These are phyloP conservation scores for Phasia obesa DNA, from an alignment of 2,888 invertebrate genomes.

Conservation along the genomic window DNA sequence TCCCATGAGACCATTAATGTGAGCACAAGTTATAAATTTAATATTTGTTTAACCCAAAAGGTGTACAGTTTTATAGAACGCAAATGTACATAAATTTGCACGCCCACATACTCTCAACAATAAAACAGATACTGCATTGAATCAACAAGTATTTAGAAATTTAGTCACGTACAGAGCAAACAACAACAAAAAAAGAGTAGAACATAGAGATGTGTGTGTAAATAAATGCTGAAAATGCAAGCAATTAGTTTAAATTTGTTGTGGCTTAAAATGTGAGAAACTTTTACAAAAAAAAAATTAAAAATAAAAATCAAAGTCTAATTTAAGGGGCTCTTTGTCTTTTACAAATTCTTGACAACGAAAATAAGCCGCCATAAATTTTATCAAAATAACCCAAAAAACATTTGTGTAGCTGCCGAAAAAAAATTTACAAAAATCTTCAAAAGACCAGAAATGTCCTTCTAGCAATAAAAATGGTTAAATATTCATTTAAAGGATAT, in stretches of 20 bases:
- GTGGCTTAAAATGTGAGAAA: neutral
- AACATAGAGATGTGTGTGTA: neutral
- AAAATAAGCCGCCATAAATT: neutral
- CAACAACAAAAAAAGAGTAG: neutral
- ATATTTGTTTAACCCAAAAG: conserved; percentile 42
- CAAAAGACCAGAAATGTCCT: too few species aligned
- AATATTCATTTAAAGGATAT: too few species aligned
- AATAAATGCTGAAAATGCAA: neutral
- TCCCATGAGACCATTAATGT: conserved; percentile 37
- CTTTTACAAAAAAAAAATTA: conserved; percentile 1
- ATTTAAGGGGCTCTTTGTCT: neutral
- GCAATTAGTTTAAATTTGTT: conserved; percentile 44
- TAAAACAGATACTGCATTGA: conserved; percentile 2
- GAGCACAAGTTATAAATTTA: conserved; percentile 14
- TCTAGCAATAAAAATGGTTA: too few species aligned
- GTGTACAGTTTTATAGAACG: conserved; percentile 5
- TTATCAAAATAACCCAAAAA: neutral
- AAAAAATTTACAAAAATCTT: too few species aligned
- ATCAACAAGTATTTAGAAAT: conserved; percentile 57
- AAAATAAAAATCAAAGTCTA: neutral
- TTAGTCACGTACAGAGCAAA: conserved; percentile 51
- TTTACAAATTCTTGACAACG: neutral
- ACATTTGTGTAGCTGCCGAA: neutral
- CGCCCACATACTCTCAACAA: neutral
- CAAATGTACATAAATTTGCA: neutral